phyloP scores from a whole-genome alignment of 2,113 vertebrate species.

The Ceratotherium simum region DNA sequence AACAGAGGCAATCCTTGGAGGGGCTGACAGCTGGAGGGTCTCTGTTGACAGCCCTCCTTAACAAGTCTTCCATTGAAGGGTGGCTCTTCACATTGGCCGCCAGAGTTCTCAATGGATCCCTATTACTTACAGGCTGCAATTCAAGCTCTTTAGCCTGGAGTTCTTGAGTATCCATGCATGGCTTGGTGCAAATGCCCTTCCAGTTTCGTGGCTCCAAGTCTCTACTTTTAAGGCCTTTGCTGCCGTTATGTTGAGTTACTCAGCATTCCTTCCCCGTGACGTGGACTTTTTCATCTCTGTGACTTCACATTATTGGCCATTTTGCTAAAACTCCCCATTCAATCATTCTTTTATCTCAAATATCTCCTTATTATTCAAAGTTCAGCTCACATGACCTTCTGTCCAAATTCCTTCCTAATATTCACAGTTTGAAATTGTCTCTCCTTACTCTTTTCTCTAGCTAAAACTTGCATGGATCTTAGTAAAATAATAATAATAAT shows the following conservation, averaged over 20 bases:
- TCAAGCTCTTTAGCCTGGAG: not conserved
- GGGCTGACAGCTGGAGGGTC: not conserved
- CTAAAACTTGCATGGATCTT: not conserved
- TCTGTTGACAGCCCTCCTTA: not conserved
- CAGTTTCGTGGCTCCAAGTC: not conserved
- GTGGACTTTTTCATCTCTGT: not conserved
- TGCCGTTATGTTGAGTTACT: not conserved
- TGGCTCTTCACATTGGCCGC: accelerated
- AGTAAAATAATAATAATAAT: not conserved
- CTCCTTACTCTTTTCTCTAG: not conserved
- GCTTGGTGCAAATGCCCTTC: not conserved
- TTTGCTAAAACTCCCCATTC: not conserved
- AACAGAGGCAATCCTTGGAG: accelerated
- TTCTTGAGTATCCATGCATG: accelerated
- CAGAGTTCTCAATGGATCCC: not conserved
- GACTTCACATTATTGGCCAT: not conserved
- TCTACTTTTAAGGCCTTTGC: not conserved
- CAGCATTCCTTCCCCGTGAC: not conserved
- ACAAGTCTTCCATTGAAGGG: no score
- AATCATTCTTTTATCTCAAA: not conserved
- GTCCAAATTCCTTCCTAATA: not conserved
- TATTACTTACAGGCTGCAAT: not conserved
- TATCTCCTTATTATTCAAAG: not conserved
- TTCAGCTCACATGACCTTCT: not conserved
- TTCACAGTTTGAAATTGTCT: not conserved